phyloP scores from a whole-genome alignment of 2,888 invertebrate genomes.

The Ormyrus rosae region DNA sequence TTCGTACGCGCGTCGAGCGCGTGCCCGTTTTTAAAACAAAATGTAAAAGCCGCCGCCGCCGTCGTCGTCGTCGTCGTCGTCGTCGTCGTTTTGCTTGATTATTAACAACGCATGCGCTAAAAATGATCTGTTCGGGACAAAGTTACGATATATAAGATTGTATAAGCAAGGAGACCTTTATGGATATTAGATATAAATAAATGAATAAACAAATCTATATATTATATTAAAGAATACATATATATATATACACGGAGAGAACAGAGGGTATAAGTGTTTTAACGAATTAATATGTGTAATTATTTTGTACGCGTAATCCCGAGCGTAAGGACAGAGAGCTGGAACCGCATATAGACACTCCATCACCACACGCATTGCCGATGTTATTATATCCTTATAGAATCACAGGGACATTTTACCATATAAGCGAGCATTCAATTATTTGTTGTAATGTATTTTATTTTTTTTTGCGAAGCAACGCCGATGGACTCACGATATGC shows the following conservation, averaged over 20 bases:
- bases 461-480: conserved; percentile 10
- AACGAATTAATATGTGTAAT: too few relatives aligned
- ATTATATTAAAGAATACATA: conserved; percentile 7
- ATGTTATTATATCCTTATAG: background rate
- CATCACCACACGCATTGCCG: background rate
- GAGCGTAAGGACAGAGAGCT: too few relatives aligned
- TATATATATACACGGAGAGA: too few relatives aligned
- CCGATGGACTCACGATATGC: conserved; percentile 6
- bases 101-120: too few relatives aligned
- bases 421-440: background rate
- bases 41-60: conserved; percentile 3
- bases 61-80: conserved; percentile 40
- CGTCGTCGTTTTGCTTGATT: background rate
- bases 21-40: conserved; percentile 20
- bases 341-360: too few relatives aligned
- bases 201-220: conserved; percentile 24
- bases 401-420: background rate
- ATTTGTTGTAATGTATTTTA: conserved; percentile 17
- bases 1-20: conserved; percentile 7
- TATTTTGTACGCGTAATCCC: too few relatives aligned
- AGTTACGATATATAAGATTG: conserved; percentile 24
- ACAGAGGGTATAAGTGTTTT: too few relatives aligned
- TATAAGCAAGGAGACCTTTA: background rate
- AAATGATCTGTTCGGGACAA: background rate
- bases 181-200: conserved; percentile 13